Base-by-base conservation (phyloP, 2,797 vertebrate genomes). In the Anguilla megastoma region DNA sequence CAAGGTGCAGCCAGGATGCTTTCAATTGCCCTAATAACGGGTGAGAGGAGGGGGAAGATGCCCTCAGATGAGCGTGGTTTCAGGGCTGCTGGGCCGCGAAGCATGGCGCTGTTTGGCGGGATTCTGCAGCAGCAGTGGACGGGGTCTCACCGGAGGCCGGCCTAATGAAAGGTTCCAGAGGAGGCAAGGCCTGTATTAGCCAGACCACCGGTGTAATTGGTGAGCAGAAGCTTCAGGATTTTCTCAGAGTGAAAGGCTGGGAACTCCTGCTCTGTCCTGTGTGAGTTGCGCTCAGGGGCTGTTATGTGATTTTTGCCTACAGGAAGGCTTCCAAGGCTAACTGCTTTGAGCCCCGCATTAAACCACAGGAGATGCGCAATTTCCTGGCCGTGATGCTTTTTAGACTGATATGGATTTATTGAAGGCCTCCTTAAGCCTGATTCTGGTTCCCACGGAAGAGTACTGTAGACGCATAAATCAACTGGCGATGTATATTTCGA, bases 131-230 rank as follows among this genome's bases (percentile, higher is more conserved):
- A 50, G 21, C 48, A 45, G 74, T 16, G 66, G 66, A 2, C 63
- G 3, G 63, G 63, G n/a, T 69, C 66, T 71, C n/a, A 10, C 48
- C 56, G 41, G 9, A 66, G 45, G 50, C 3, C 45, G 66, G 45
- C n/a, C 33, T 45, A 88, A 91, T 91, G 48, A 92, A 90, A 87
- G 85, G 89, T 90, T 90, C 86, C 89, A 90, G 90, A 91, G 87
- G 89, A 66, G 83, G 76, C 86, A 88, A 80, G 85, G 63, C 69
- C 71, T 30, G 80, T 85, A 86, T 84, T 58, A 36, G 71, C 45
- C 71, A 54, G 16, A 58, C 60, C 60, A 12, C 54, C 24, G 80
- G 86, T 88, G 87, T 88, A 76, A 76, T 41, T 76, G 74, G 10
- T 30, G 66, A 71, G 66, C 66, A 10, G 30, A 1, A 21, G 36